Evolutionary conservation across 2,113 vertebrate genomes (phyloP).

Genomic region (Motacilla alba): DNA sequence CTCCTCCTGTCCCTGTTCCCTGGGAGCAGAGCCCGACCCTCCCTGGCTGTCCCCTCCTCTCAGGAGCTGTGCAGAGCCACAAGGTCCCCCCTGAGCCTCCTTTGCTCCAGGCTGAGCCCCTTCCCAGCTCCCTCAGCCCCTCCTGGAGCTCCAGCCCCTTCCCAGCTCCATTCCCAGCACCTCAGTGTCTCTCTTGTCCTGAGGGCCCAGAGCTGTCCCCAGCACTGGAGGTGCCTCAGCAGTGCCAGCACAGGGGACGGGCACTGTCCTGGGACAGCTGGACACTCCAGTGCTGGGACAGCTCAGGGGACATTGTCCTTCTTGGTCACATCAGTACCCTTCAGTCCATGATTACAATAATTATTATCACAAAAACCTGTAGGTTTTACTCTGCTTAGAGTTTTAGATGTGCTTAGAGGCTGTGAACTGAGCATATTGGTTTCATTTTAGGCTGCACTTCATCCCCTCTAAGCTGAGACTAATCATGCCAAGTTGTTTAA

Average conservation of each 20-base stretch:
- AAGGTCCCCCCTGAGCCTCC: background rate
- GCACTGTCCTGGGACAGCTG: background rate
- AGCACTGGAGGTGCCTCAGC: background rate
- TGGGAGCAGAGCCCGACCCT: rapidly evolving
- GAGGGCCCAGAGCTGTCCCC: background rate
- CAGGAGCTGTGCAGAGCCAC: background rate
- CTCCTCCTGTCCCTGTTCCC: background rate
- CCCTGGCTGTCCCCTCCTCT: background rate
- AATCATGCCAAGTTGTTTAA: background rate
- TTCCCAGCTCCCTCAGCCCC: background rate
- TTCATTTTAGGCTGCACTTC: background rate
- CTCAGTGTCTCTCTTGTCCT: background rate
- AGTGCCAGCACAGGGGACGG: background rate
- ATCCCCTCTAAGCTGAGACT: background rate
- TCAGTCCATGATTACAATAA: too few species aligned
- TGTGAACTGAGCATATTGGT: background rate
- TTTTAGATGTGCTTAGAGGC: background rate
- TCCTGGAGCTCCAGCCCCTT: background rate
- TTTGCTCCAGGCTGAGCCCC: background rate
- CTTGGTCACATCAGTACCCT: background rate
- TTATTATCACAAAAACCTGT: background rate
- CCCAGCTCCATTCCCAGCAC: background rate
- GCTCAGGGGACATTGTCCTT: rapidly evolving
- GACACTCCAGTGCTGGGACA: background rate
- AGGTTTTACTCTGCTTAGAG: background rate